These are phyloP conservation scores for Scrobipalpa atriplicella DNA, from an alignment of 2,888 invertebrate species.

Conservation along the genomic window DNA sequence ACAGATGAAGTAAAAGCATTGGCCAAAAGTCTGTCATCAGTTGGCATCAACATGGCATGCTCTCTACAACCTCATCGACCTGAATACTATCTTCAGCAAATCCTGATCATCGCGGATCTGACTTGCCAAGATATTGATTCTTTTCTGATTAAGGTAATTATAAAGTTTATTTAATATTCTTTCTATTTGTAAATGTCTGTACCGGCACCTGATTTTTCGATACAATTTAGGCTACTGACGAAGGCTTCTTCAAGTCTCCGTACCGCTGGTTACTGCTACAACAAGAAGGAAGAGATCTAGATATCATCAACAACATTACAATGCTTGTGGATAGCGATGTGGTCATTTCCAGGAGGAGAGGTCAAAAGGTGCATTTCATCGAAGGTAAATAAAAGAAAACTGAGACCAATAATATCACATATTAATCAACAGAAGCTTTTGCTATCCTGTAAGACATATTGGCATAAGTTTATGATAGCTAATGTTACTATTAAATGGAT, in stretches of 20 bases:
- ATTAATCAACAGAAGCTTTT: background rate
- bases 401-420: too few relatives aligned
- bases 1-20: conserved; percentile 55
- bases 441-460: background rate
- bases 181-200: background rate
- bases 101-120: conserved; percentile 64
- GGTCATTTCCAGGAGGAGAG: conserved; percentile 57
- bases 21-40: conserved; percentile 45
- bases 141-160: conserved; percentile 58
- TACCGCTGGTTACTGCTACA: conserved; percentile 76
- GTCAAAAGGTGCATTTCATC: conserved; percentile 46
- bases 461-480: too few relatives aligned
- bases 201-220: background rate
- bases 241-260: conserved; percentile 76
- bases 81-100: conserved; percentile 57
- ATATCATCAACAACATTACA: conserved; percentile 44
- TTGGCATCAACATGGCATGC: conserved; percentile 45
- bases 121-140: conserved; percentile 53
- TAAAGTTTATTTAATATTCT: background rate
- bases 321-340: conserved; percentile 79
- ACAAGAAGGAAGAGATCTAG: conserved; percentile 32
- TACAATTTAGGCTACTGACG: conserved; percentile 65
- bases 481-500: too few relatives aligned
- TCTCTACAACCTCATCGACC: conserved; percentile 59
- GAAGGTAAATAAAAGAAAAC: conserved; percentile 58